A percentile compares a stretch with the other conserved stretches of the same genome.
These are phyloP conservation scores for Apolygus lucorum DNA, from an alignment of 1,140 invertebrate species.

Conservation along the genomic window DNA sequence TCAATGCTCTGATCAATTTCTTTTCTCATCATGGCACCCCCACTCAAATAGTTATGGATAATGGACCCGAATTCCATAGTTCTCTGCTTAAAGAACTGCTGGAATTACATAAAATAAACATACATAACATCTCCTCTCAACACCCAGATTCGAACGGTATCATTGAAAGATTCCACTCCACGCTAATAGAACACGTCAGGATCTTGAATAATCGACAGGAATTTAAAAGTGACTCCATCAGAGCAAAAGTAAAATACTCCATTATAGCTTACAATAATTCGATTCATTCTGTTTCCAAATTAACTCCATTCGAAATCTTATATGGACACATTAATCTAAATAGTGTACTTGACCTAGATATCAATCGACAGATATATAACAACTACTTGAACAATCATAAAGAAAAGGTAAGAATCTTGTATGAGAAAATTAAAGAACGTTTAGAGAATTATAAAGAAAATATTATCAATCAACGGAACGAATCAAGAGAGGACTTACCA, in stretches of 20 bases:
- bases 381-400: slow-evolving; percentile 1
- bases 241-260: neutral
- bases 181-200: neutral
- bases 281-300: neutral
- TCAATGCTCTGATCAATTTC: neutral
- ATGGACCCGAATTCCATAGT: neutral
- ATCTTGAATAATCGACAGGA: neutral
- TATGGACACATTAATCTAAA: neutral
- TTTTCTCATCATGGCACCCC: neutral
- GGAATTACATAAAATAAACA: neutral
- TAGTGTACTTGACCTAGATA: neutral
- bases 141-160: slow-evolving; percentile 12
- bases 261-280: slow-evolving; percentile 4
- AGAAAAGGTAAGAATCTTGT: neutral
- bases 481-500: neutral
- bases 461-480: neutral
- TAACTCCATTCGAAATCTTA: neutral
- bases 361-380: neutral
- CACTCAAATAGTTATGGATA: neutral
- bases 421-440: neutral
- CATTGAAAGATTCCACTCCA: slow-evolving; percentile 16
- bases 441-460: neutral
- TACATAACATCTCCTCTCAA: neutral
- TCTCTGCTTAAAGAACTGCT: neutral
- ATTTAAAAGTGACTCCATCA: neutral